Evolutionary conservation across 2,113 vertebrate genomes (phyloP).

Genomic region (Mesembrinibis cayennensis): DNA sequence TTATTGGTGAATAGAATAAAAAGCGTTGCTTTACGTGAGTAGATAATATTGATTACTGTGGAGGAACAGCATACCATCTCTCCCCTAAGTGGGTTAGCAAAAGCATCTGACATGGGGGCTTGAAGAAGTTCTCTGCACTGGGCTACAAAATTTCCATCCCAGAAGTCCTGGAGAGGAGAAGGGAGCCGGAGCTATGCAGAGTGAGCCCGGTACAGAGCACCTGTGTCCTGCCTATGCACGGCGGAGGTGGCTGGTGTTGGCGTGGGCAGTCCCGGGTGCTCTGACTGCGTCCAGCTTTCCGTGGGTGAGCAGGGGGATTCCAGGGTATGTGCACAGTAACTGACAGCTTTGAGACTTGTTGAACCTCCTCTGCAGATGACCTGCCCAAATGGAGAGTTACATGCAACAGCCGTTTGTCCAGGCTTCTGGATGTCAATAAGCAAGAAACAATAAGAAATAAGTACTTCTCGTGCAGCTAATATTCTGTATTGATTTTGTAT

Average conservation of each 20-base stretch:
- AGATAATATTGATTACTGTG: background rate
- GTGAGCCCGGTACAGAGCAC: fast-evolving
- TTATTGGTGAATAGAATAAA: background rate
- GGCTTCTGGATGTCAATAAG: background rate
- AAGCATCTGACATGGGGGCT: background rate
- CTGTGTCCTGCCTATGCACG: fast-evolving
- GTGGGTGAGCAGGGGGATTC: fast-evolving
- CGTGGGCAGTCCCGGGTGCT: fast-evolving
- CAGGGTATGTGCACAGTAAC: background rate
- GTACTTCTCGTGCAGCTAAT: background rate
- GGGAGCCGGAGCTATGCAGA: background rate
- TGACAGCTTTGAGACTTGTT: fast-evolving
- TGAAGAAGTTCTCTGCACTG: background rate
- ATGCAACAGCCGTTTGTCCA: fast-evolving
- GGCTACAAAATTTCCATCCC: background rate
- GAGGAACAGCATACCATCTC: background rate
- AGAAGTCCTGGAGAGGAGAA: background rate
- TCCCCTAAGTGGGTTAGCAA: background rate
- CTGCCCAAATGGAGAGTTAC: too few relatives aligned
- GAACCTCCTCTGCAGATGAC: background rate
- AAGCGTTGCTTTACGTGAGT: fast-evolving
- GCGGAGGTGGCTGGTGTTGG: too few relatives aligned
- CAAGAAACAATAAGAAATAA: background rate
- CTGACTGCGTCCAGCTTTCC: fast-evolving
- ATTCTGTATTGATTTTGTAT: background rate